These are phyloP conservation scores for Agrotis segetum DNA, from an alignment of 2,888 invertebrate genomes.

Conservation along the genomic window DNA sequence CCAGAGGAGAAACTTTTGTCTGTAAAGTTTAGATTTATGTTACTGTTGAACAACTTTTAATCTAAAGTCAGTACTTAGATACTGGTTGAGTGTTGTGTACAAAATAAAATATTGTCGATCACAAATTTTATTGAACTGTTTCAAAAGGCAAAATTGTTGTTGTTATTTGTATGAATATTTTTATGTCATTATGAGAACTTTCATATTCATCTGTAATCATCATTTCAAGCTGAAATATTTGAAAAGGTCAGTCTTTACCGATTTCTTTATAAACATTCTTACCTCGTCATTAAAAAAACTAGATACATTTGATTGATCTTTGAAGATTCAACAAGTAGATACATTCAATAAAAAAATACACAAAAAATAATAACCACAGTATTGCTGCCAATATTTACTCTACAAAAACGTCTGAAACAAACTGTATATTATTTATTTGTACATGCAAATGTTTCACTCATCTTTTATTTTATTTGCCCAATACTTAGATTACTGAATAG, in stretches of 20 bases:
- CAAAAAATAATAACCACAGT: slow-evolving; percentile 34
- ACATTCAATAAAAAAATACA: slow-evolving; percentile 33
- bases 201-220: slow-evolving; percentile 3
- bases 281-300: slow-evolving; percentile 2
- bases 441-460: slow-evolving; percentile 29
- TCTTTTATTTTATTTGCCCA: slow-evolving; percentile 35
- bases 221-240: background rate
- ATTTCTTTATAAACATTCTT: slow-evolving; percentile 9
- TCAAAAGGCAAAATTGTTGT: too few species aligned
- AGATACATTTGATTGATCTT: slow-evolving; percentile 21
- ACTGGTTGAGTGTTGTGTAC: too few species aligned
- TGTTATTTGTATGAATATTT: background rate
- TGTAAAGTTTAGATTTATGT: too few species aligned
- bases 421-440: slow-evolving; percentile 48
- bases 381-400: slow-evolving; percentile 38
- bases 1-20: too few species aligned
- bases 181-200: background rate
- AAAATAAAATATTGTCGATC: too few species aligned
- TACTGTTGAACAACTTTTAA: too few species aligned
- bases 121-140: too few species aligned
- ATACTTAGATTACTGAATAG: slow-evolving; percentile 14
- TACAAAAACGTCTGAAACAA: slow-evolving; percentile 32
- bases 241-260: background rate
- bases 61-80: too few species aligned
- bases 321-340: slow-evolving; percentile 22